Percentiles rank a stretch among this genome's conserved stretches.
phyloP scores from a whole-genome alignment of 2,797 vertebrate species.

The Acanthis flammea region DNA sequence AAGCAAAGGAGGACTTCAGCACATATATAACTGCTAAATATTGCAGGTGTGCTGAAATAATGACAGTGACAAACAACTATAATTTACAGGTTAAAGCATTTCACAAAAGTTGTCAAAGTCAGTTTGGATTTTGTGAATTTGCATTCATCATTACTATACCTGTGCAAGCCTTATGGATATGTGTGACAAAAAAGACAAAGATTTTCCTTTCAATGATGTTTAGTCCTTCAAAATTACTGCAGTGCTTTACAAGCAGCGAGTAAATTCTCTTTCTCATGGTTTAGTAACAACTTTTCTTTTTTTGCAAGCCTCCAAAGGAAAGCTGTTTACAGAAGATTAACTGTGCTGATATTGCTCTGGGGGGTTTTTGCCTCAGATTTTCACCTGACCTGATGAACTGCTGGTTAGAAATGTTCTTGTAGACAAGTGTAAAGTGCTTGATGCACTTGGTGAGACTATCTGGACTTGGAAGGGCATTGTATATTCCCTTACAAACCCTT shows the following conservation, averaged over 20 bases:
- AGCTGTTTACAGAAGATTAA: slow-evolving; percentile 9
- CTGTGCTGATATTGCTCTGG: neutral
- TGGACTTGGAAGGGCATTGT: neutral
- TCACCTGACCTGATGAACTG: neutral
- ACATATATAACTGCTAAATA: neutral
- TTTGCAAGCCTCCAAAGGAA: neutral
- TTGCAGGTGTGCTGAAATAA: neutral
- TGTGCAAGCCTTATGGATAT: neutral
- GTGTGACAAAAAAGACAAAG: neutral
- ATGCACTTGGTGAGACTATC: neutral
- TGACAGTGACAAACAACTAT: neutral
- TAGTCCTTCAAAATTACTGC: neutral
- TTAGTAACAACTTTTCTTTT: neutral
- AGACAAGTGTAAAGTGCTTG: neutral
- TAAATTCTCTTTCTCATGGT: neutral
- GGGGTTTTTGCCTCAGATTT: neutral
- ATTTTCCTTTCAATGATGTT: neutral
- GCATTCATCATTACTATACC: neutral
- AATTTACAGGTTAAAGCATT: neutral
- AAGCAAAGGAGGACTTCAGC: neutral
- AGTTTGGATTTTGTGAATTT: neutral
- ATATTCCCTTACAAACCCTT: neutral
- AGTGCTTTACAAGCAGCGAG: neutral
- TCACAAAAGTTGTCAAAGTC: neutral
- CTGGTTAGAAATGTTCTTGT: neutral